Conservation (phyloP, 1,140 invertebrate genomes). For the Heliconius congener region DNA sequence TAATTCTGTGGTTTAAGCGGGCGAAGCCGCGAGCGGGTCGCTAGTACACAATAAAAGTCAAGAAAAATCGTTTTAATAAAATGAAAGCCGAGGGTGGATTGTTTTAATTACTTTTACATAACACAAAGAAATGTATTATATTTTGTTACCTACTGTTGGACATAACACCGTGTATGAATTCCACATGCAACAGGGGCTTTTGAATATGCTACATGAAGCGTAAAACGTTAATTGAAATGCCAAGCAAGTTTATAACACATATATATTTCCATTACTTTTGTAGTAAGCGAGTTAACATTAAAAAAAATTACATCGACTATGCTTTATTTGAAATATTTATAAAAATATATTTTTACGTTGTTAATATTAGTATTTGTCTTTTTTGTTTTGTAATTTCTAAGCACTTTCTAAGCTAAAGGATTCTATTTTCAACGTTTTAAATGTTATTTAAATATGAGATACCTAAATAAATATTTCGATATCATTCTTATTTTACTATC, state of each 20-base stretch:
- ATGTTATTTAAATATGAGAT: not conserved
- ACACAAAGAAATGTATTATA: not conserved
- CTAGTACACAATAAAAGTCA: too few relatives aligned
- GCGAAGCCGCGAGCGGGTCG: too few relatives aligned
- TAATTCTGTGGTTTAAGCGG: too few relatives aligned
- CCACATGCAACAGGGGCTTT: constrained; percentile 19
- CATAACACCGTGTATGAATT: not conserved
- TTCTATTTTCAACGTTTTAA: too few relatives aligned
- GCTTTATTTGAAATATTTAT: not conserved
- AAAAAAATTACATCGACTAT: not conserved
- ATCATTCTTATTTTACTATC: not conserved
- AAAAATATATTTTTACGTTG: too few relatives aligned
- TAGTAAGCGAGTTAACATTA: not conserved
- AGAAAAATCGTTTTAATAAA: too few relatives aligned
- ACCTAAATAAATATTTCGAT: not conserved
- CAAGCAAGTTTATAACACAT: constrained; percentile 11
- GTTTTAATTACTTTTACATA: not conserved
- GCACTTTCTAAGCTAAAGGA: not conserved
- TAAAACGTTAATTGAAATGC: constrained; percentile 16
- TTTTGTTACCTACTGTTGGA: not conserved
- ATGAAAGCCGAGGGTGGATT: too few relatives aligned
- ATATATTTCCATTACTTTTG: not conserved
- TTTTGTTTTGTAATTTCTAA: not conserved
- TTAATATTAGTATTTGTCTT: not conserved
- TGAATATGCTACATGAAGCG: constrained; percentile 13